Conservation (phyloP, 2,113 vertebrate species). For the Probosciger aterrimus region DNA sequence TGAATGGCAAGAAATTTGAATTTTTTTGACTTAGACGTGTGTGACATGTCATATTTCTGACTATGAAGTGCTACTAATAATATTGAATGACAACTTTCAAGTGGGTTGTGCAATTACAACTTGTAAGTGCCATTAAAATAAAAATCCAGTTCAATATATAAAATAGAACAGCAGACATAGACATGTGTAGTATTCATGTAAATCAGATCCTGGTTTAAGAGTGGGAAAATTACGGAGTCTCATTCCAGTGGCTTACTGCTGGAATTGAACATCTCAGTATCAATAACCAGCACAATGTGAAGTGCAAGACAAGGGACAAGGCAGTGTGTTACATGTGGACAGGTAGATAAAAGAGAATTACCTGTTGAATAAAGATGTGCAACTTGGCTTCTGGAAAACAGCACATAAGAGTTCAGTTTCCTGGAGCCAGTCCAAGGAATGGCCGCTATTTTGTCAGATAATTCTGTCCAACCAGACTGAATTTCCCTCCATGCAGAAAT, state of each 20-base stretch:
- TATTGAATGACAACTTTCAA: neutral
- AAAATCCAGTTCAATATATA: neutral
- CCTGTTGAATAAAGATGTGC: fast-evolving
- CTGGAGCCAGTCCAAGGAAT: neutral
- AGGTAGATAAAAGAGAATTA: neutral
- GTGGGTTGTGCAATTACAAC: neutral
- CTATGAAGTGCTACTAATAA: neutral
- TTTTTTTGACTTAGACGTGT: neutral
- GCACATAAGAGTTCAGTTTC: neutral
- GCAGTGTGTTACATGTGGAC: neutral
- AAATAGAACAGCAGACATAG: neutral
- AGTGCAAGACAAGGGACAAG: neutral
- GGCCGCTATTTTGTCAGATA: neutral
- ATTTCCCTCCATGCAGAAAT: neutral
- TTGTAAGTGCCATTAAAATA: neutral
- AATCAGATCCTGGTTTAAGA: neutral
- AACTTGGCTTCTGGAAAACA: neutral
- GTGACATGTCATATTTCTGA: neutral
- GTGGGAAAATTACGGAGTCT: neutral
- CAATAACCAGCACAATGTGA: neutral
- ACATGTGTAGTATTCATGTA: neutral
- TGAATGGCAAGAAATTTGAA: neutral
- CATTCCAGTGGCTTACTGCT: neutral
- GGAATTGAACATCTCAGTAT: neutral
- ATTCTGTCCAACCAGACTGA: neutral